Percentiles rank a stretch among this genome's conserved stretches.
Evolutionary conservation across 2,888 invertebrate genomes (phyloP).

Genomic region (Furcula furcula): DNA sequence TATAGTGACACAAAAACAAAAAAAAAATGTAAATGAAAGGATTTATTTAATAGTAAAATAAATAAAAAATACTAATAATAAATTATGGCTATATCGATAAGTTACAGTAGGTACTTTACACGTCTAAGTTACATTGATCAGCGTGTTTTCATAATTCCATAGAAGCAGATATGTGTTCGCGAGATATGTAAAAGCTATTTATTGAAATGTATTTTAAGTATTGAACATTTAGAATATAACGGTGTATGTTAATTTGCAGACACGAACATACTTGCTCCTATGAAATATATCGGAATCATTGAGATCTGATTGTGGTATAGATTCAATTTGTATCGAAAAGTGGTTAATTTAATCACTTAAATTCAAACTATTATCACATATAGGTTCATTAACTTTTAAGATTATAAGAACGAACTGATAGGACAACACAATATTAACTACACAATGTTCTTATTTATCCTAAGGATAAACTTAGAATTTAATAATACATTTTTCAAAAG

Average conservation of each 20-base stretch:
- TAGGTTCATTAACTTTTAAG: conserved; percentile 59
- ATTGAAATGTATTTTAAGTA: conserved; percentile 8
- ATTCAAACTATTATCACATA: conserved; percentile 73
- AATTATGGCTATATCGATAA: conserved; percentile 35
- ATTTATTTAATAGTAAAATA: conserved; percentile 51
- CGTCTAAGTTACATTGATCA: conserved; percentile 38
- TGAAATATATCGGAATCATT: conserved; percentile 48
- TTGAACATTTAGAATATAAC: conserved; percentile 6
- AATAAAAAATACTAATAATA: conserved; percentile 44
- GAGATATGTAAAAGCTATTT: conserved; percentile 49
- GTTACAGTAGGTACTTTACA: conserved; percentile 31
- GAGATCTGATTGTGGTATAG: conserved; percentile 44
- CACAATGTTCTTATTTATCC: no score
- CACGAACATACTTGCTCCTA: conserved; percentile 65
- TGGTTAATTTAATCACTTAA: conserved; percentile 50
- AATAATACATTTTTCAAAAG: no score
- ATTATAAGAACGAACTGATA: no score
- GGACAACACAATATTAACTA: no score
- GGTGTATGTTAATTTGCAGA: not conserved
- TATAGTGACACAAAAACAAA: conserved; percentile 1
- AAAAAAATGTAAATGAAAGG: conserved; percentile 38
- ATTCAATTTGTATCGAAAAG: conserved; percentile 33
- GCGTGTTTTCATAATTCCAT: conserved; percentile 51
- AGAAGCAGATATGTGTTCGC: conserved; percentile 72
- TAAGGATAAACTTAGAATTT: no score